Conservation (phyloP, 1,140 invertebrate species). For the Drosophila serrata region DNA sequence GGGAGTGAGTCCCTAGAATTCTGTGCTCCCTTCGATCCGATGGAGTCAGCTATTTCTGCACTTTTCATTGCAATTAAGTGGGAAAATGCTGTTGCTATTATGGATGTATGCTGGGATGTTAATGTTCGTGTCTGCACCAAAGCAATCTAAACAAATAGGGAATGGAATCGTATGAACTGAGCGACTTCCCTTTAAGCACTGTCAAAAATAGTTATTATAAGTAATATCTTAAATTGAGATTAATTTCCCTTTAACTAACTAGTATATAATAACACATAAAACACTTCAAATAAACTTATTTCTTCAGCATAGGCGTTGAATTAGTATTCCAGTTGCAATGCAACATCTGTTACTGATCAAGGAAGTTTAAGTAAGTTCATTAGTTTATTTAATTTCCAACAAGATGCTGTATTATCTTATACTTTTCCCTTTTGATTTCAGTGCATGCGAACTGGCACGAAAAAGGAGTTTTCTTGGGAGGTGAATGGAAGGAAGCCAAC, state of each 20-base stretch:
- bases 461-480: constrained; percentile 22
- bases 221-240: neutral
- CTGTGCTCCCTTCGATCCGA: neutral
- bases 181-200: constrained; percentile 14
- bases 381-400: neutral
- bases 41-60: constrained; percentile 39
- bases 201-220: neutral
- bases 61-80: constrained; percentile 46
- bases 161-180: constrained; percentile 30
- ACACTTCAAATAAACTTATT: too few species aligned
- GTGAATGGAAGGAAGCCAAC: constrained; percentile 71
- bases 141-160: constrained; percentile 33
- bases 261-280: neutral
- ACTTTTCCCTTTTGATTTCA: too few species aligned
- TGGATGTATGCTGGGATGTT: constrained; percentile 22
- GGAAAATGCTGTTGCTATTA: constrained; percentile 26
- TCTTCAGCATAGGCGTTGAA: too few species aligned
- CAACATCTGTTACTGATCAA: too few species aligned
- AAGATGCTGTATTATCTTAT: neutral
- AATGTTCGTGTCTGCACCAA: constrained; percentile 50
- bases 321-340: neutral
- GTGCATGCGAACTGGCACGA: constrained; percentile 10
- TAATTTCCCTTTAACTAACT: neutral
- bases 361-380: neutral
- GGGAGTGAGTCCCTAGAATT: constrained; percentile 10